These are phyloP conservation scores for Spheniscus mendiculus DNA, from an alignment of 2,113 vertebrate genomes.

Conservation along the genomic window DNA sequence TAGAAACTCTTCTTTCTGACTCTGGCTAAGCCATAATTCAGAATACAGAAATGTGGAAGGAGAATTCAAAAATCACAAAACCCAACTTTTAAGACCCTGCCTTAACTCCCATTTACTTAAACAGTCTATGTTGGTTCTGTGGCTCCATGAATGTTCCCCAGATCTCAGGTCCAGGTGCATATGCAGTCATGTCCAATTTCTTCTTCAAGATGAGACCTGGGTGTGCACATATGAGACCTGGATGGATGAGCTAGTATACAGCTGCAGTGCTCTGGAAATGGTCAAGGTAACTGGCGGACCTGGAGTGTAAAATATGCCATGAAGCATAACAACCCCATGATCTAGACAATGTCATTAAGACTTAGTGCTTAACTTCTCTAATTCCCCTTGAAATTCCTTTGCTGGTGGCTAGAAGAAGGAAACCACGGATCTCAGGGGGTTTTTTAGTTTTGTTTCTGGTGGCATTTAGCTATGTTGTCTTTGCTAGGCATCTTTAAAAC, in stretches of 20 bases:
- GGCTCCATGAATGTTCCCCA: background rate
- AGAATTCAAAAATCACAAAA: background rate
- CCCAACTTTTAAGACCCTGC: background rate
- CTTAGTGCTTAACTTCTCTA: background rate
- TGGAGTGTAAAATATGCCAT: background rate
- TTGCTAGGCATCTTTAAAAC: background rate
- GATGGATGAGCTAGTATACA: background rate
- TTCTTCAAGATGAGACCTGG: background rate
- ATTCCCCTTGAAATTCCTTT: background rate
- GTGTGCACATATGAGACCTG: background rate
- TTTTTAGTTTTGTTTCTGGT: background rate
- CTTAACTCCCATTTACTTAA: background rate
- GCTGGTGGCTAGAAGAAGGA: background rate
- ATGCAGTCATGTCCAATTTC: background rate
- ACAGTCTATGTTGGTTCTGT: background rate
- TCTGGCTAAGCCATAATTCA: background rate
- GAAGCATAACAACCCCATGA: fast-evolving
- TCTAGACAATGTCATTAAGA: background rate
- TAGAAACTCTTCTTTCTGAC: background rate
- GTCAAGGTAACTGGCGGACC: background rate
- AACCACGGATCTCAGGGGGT: background rate
- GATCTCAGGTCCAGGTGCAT: background rate
- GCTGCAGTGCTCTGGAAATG: background rate
- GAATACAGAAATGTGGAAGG: background rate
- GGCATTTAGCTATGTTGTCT: background rate